Percentiles rank a stretch among this genome's conserved stretches.
phyloP scores from a whole-genome alignment of 2,888 invertebrate genomes.

The Xestia sexstrigata region DNA sequence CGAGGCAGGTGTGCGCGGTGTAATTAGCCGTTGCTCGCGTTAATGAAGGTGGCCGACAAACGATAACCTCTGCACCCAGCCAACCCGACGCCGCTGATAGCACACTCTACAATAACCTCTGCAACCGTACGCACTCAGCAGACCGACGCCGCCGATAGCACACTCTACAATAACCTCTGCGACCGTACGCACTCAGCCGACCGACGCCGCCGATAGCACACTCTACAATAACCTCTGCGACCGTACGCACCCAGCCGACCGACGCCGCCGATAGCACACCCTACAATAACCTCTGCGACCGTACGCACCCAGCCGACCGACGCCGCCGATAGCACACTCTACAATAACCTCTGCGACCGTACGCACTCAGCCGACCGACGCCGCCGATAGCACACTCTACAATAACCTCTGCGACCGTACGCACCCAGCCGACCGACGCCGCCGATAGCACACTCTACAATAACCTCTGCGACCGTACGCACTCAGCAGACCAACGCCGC shows the following conservation, averaged over 20 bases:
- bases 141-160: neutral
- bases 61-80: conserved; percentile 46
- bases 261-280: neutral
- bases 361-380: too few species aligned
- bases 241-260: conserved; percentile 11
- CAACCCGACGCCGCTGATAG: neutral
- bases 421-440: too few species aligned
- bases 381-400: too few species aligned
- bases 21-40: conserved; percentile 30
- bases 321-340: too few species aligned
- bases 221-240: conserved; percentile 11
- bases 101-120: conserved; percentile 9
- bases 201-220: neutral
- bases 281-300: conserved; percentile 14
- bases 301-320: too few species aligned
- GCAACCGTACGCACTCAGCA: too few species aligned
- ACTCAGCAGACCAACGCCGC: too few species aligned
- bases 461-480: too few species aligned
- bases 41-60: conserved; percentile 47
- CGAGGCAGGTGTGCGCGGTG: conserved; percentile 38
- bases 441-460: too few species aligned
- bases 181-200: conserved; percentile 12
- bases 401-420: too few species aligned
- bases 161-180: conserved; percentile 11
- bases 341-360: too few species aligned